phyloP scores from a whole-genome alignment of 2,797 vertebrate species.

The Oophaga sylvatica region DNA sequence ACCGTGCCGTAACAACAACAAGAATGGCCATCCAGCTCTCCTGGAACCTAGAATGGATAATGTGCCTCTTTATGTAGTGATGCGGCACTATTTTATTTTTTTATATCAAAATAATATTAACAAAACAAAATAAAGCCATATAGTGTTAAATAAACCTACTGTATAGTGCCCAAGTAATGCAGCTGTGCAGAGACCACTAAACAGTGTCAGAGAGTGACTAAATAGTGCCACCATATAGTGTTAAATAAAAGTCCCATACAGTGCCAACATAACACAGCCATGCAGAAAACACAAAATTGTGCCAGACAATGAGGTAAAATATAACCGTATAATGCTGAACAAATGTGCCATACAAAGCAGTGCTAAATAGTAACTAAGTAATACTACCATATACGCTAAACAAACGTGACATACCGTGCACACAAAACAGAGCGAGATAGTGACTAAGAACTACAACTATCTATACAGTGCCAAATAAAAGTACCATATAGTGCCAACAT shows the following conservation, averaged over 20 bases:
- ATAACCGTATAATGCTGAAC: neutral
- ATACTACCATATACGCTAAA: neutral
- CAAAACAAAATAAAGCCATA: neutral
- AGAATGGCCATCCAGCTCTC: no score
- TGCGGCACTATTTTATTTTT: no score
- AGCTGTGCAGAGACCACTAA: neutral
- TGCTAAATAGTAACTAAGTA: neutral
- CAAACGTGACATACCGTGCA: neutral
- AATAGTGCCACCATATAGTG: neutral
- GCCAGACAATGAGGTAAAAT: neutral
- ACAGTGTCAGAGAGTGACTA: neutral
- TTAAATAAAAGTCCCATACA: neutral
- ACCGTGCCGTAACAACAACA: no score
- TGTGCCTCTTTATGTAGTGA: no score
- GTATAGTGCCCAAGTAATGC: neutral
- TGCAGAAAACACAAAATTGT: neutral
- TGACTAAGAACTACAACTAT: no score
- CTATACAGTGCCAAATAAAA: no score
- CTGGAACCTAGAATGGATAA: no score
- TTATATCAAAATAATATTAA: no score
- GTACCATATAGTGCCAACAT: no score
- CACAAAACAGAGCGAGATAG: no score
- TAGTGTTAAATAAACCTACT: neutral
- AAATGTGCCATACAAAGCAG: neutral
- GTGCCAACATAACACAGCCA: neutral